Evolutionary conservation across 2,797 vertebrate genomes (phyloP), one percentile per base, ranked within the genome.

Genomic region (Babyrousa celebensis): DNA sequence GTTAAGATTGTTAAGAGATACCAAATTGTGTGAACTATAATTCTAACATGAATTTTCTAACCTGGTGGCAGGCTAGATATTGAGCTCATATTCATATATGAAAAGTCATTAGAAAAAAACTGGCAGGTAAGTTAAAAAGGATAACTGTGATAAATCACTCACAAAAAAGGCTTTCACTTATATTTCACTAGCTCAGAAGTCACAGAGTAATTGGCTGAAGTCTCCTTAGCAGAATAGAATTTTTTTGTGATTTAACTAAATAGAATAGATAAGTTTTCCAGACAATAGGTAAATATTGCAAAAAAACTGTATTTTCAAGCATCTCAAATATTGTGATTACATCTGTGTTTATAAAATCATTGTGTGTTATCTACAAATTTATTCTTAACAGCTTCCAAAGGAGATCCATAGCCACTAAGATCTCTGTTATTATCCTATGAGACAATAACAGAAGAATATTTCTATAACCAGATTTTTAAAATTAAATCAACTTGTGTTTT

Each of bases 121-220:
- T 75, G 5, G 52, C 1, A 68, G 27, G 3, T 71, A 62, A 32
- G 11, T 63, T 93, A 95, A 77, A 91, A 89, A 63, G 67, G 12
- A 12, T 54, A n/a, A 56, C 16, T 0, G 17, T 68, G 25, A 29
- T 16, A 94, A 94, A 63, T 56, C 95, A 86, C 23, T 67, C 54
- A 94, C 27, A 2, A 79, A 58, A 58, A 79, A 83, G 68, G 3
- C 80, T 58, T 63, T 92, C 10, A 65, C 68, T 79, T 75, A 80
- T n/a, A 43, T 67, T 75, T 94, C 3, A 62, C 1, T 86, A 74
- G 67, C 12, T 85, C 54, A 96, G 32, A 96, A 84, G 4, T 92
- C 82, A 32, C 0, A 93, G 15, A 74, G 3, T 8, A 93, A 56
- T 48, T 84, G 15, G 12, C 2, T 40, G 3, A 92, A 84, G 10